Percentiles rank a stretch among this genome's conserved stretches.
Evolutionary conservation across 2,888 invertebrate genomes (phyloP).

Genomic region (Strigamia transsilvanica): DNA sequence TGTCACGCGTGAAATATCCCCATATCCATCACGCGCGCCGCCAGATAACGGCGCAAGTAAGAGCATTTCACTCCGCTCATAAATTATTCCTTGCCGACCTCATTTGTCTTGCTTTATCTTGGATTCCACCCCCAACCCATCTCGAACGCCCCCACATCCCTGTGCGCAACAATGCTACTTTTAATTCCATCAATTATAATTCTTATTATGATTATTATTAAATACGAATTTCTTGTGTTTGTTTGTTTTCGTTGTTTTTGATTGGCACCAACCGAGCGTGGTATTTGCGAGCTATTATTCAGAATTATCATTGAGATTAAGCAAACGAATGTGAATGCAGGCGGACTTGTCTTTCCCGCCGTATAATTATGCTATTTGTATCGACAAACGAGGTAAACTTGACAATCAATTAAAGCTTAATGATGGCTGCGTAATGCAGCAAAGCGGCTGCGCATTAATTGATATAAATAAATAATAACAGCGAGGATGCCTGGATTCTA

Average conservation of each 20-base stretch:
- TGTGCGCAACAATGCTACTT: neutral
- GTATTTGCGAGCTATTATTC: neutral
- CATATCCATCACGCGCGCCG: constrained; percentile 52
- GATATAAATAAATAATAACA: neutral
- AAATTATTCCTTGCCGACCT: constrained; percentile 40
- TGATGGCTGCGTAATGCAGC: neutral
- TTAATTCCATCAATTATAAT: neutral
- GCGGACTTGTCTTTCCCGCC: neutral
- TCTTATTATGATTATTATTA: neutral
- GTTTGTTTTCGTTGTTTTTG: neutral
- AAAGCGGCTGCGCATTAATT: neutral
- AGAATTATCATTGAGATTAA: constrained; percentile 37
- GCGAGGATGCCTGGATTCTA: neutral
- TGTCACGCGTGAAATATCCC: constrained; percentile 54
- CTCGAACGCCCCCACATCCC: neutral
- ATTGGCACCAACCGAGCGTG: neutral
- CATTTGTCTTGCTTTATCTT: constrained; percentile 54
- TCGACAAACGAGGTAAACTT: constrained; percentile 12
- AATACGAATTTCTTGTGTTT: no score
- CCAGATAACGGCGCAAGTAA: constrained; percentile 51
- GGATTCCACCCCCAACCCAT: constrained; percentile 25
- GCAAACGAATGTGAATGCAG: constrained; percentile 18
- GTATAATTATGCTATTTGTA: constrained; percentile 32
- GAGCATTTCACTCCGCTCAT: constrained; percentile 52
- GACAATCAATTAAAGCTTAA: constrained; percentile 14